phyloP scores from a whole-genome alignment of 2,888 invertebrate species.

The Leptopilina syphax region DNA sequence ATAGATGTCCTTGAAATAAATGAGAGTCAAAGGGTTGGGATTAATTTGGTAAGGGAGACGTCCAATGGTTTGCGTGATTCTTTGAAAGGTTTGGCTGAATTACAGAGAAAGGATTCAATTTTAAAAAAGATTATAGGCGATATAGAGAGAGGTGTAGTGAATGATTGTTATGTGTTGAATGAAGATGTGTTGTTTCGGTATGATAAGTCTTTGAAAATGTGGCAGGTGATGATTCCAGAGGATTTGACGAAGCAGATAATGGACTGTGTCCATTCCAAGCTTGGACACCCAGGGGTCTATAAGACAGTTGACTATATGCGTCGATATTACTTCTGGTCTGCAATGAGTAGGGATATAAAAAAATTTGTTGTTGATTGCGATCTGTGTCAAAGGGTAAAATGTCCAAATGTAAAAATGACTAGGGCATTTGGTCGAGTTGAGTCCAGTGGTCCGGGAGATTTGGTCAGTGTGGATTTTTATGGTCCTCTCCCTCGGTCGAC shows the following conservation, averaged over 20 bases:
- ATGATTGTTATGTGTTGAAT: not conserved
- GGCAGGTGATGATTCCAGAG: not conserved
- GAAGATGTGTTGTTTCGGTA: constrained; percentile 2
- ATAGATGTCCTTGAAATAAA: not conserved
- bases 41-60: not conserved
- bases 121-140: not conserved
- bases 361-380: constrained; percentile 16
- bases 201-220: not conserved
- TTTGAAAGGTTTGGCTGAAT: not conserved
- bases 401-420: not conserved
- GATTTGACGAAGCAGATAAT: not conserved
- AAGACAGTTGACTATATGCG: not conserved
- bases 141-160: not conserved
- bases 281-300: not conserved
- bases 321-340: not conserved
- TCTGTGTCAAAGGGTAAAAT: constrained; percentile 23
- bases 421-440: not conserved
- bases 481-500: not conserved
- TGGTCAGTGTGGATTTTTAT: not conserved
- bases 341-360: not conserved
- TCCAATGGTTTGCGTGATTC: not conserved
- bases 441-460: not conserved
- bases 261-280: not conserved
- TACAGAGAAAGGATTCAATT: not conserved
- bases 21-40: not conserved